phyloP scores from a whole-genome alignment of 1,140 invertebrate species.

The Coptotermes formosanus region DNA sequence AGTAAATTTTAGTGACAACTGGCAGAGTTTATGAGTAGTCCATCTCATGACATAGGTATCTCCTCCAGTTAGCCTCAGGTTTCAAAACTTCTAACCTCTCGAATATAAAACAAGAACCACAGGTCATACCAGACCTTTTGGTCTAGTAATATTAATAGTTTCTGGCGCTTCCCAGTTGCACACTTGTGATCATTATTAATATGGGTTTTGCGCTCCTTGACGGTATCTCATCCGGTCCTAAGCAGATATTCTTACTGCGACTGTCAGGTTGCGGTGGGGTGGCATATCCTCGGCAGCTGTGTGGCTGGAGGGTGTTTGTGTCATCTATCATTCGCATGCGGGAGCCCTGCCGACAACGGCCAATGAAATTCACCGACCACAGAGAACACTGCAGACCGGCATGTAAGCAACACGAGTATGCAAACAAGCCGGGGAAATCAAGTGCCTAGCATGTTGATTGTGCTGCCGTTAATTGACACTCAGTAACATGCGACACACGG shows the following conservation, averaged over 20 bases:
- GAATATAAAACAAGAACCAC: no score
- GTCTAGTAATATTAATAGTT: no score
- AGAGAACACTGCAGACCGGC: background rate
- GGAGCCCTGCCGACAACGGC: background rate
- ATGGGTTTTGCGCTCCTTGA: background rate
- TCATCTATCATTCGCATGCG: slow-evolving; percentile 7
- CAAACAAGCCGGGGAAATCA: background rate
- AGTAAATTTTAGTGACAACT: no score
- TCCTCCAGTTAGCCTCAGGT: no score
- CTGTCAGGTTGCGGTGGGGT: background rate
- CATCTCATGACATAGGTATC: no score
- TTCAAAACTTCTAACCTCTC: no score
- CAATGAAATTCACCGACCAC: background rate
- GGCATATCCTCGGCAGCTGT: background rate
- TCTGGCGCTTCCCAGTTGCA: background rate
- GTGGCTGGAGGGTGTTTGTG: background rate
- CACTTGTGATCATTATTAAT: background rate
- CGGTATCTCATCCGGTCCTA: background rate
- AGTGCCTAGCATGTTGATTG: background rate
- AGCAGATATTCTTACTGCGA: background rate
- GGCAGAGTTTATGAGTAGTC: no score
- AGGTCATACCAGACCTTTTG: no score
- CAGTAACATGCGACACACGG: background rate
- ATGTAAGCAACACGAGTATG: slow-evolving; percentile 6
- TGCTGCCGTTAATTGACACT: background rate